Evolutionary conservation across 2,113 vertebrate genomes (phyloP).

Genomic region (Gorsachius goisagi): DNA sequence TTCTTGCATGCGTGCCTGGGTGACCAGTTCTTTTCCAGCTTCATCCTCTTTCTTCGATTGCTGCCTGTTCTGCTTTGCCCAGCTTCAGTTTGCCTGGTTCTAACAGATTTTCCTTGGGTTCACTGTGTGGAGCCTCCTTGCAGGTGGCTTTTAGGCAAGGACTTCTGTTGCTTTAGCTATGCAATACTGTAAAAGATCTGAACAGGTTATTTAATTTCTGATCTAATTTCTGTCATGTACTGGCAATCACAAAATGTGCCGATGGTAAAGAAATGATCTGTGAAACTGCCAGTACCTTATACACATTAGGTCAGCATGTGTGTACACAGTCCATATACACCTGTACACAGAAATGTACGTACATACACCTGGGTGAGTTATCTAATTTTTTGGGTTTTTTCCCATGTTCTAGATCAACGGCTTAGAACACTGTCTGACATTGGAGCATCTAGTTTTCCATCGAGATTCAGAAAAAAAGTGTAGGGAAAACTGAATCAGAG

Average conservation of each 20-base stretch:
- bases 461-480: neutral
- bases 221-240: neutral
- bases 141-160: neutral
- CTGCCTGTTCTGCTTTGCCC: neutral
- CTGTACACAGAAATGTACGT: neutral
- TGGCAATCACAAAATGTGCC: neutral
- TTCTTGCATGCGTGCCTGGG: neutral
- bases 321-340: neutral
- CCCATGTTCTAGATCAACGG: neutral
- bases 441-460: neutral
- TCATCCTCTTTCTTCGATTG: neutral
- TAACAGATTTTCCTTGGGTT: neutral
- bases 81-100: neutral
- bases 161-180: neutral
- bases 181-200: neutral
- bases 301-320: accelerated
- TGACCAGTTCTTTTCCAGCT: neutral
- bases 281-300: neutral
- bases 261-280: neutral
- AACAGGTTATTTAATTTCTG: neutral
- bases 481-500: neutral
- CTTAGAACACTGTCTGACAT: neutral
- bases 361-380: neutral
- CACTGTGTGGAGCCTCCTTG: neutral
- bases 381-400: neutral